phyloP scores from a whole-genome alignment of 2,113 vertebrate species.

The Megaceryle torquata region DNA sequence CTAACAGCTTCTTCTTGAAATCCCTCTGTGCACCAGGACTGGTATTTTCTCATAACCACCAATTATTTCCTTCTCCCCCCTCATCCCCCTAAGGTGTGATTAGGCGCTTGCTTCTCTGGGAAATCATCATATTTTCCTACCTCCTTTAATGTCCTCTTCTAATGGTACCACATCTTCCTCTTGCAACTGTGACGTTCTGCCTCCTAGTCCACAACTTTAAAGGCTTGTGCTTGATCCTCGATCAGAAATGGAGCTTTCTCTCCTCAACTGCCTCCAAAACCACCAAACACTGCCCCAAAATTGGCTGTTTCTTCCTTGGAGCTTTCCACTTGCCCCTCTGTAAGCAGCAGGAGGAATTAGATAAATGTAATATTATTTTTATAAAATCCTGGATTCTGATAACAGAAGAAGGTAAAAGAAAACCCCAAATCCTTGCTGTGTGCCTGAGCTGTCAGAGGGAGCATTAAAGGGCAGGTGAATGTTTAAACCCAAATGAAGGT shows the following conservation, averaged over 20 bases:
- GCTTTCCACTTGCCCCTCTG: neutral
- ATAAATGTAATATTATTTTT: accelerated
- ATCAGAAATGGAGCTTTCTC: neutral
- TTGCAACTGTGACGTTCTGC: neutral
- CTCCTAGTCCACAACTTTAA: neutral
- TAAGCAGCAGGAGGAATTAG: neutral
- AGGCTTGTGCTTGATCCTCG: neutral
- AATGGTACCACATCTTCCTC: neutral
- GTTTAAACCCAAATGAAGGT: neutral
- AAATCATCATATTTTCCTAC: neutral
- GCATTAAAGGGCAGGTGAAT: neutral
- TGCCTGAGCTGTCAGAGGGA: neutral
- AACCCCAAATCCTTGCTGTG: neutral
- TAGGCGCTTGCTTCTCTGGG: neutral
- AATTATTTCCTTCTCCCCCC: neutral
- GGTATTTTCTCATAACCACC: neutral
- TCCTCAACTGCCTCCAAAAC: neutral
- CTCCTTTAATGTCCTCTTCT: neutral
- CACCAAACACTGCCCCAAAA: neutral
- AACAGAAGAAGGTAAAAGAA: neutral
- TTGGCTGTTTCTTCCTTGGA: neutral
- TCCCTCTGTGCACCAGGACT: neutral
- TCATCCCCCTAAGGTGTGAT: neutral
- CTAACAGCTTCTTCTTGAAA: neutral
- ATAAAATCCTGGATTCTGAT: neutral